A percentile compares a stretch with the other conserved stretches of the same genome.
These are phyloP conservation scores for Xiphophorus maculatus DNA, from an alignment of 2,113 vertebrate species.

Conservation along the genomic window DNA sequence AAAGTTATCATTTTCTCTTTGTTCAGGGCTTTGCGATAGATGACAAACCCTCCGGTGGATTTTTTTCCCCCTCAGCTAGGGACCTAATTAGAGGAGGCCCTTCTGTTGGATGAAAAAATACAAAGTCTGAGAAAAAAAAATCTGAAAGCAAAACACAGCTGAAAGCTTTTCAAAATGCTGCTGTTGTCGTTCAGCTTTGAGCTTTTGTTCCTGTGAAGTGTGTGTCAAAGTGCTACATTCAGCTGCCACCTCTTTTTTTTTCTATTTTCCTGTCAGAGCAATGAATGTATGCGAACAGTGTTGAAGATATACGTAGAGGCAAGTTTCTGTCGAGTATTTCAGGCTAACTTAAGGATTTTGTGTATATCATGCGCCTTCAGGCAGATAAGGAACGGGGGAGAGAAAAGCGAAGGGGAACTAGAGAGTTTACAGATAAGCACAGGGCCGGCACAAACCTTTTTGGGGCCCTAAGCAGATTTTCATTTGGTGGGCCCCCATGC, in stretches of 20 bases:
- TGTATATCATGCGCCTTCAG: constrained; percentile 15
- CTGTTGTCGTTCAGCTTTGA: constrained; percentile 13
- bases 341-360: constrained; percentile 17
- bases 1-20: constrained; percentile 22
- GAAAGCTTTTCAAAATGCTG: constrained; percentile 24
- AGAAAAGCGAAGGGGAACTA: background rate
- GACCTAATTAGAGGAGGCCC: constrained; percentile 64
- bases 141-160: background rate
- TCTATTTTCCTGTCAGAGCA: background rate
- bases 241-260: background rate
- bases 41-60: constrained; percentile 48
- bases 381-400: background rate
- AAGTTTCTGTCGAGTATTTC: constrained; percentile 19
- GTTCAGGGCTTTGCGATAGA: constrained; percentile 32
- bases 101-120: constrained; percentile 39
- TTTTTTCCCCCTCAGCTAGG: constrained; percentile 42
- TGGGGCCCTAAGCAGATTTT: no score
- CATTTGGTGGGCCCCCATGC: no score
- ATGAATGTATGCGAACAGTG: background rate
- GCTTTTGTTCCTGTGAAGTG: background rate
- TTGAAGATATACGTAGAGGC: constrained; percentile 2
- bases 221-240: background rate
- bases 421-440: background rate
- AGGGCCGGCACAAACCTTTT: no score
- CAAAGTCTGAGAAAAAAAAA: constrained; percentile 27